A percentile compares a stretch with the other conserved stretches of the same genome.
Conservation (phyloP, 2,113 vertebrate species). For the Setophaga petechia region DNA sequence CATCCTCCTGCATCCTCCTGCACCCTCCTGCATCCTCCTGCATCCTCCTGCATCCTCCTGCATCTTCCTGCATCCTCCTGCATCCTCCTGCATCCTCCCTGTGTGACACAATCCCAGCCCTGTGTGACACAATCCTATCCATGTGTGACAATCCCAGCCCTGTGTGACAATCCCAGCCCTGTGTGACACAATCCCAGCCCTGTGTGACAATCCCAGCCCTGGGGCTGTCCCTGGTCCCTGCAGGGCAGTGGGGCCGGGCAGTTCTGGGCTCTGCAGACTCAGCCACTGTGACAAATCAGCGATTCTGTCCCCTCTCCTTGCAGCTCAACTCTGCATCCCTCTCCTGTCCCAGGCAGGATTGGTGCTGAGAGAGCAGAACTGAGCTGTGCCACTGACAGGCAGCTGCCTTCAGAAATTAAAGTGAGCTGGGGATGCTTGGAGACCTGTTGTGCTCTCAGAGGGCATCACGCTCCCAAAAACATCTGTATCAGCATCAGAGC, state of each 20-base stretch:
- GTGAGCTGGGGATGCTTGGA: neutral
- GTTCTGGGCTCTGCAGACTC: neutral
- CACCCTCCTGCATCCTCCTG: too few relatives aligned
- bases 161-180: too few relatives aligned
- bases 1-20: too few relatives aligned
- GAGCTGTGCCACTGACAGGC: neutral
- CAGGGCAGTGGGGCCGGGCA: neutral
- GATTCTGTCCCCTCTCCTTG: neutral
- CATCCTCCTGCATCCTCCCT: too few relatives aligned
- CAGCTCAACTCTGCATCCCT: neutral
- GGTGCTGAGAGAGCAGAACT: neutral
- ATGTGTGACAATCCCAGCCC: too few relatives aligned
- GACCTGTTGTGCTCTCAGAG: neutral
- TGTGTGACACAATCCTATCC: too few relatives aligned
- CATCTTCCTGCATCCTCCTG: too few relatives aligned
- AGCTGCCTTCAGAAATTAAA: neutral
- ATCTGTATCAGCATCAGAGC: neutral
- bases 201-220: too few relatives aligned
- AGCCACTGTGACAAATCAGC: neutral
- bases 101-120: too few relatives aligned
- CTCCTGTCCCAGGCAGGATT: neutral
- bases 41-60: too few relatives aligned
- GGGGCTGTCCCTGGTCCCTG: neutral
- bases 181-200: too few relatives aligned
- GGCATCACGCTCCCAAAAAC: neutral